Base-by-base conservation (phyloP, 2,888 invertebrate species). In the Opisthograptis luteolata region DNA sequence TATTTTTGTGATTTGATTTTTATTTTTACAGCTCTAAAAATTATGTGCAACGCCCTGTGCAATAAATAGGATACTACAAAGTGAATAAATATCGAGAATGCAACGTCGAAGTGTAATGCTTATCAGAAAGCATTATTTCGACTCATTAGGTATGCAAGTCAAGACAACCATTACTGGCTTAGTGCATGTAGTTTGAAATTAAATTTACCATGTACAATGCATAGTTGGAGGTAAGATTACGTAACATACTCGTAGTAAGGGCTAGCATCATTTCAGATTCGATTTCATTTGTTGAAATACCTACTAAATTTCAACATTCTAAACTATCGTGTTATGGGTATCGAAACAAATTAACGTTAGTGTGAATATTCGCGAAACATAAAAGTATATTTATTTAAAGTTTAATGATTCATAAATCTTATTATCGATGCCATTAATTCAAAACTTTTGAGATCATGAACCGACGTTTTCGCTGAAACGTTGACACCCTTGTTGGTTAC, bases 141-240 rank as follows among this genome's bases (percentile, higher is more conserved):
- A 32, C 58, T 63, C 59, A 68, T 73, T 71, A 64, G 56, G 58
- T 66, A 70, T 70, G 64, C 65, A 60, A 55, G 56, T 54, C 56
- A 47, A 62, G 65, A 58, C 47, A 51, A 42, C 62, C 60, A 66
- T 58, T 61, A 56, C 56, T 34, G 48, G 44, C 49, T 45, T 44
- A 55, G 53, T 30, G 30, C 28, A 55, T 58, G 56, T 56, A 56
- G 59, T 69, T 68, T 65, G 42, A 28, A 57, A 47, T 49, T 55
- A 47, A 55, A 55, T 59, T 55, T 51, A 55, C 54, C 47, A 48
- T 46, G 40, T 19, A 25, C 24, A 12, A 25, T 32, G 30, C 14
- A 14, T 19, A 10, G 13, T 22, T 31, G 10, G 32, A 20, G 2
- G 20, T 20, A 30, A 25, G 7, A 17, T 39, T 39, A 27, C n/a